phyloP scores from a whole-genome alignment of 2,113 vertebrate species.

The Cavia porcellus region DNA sequence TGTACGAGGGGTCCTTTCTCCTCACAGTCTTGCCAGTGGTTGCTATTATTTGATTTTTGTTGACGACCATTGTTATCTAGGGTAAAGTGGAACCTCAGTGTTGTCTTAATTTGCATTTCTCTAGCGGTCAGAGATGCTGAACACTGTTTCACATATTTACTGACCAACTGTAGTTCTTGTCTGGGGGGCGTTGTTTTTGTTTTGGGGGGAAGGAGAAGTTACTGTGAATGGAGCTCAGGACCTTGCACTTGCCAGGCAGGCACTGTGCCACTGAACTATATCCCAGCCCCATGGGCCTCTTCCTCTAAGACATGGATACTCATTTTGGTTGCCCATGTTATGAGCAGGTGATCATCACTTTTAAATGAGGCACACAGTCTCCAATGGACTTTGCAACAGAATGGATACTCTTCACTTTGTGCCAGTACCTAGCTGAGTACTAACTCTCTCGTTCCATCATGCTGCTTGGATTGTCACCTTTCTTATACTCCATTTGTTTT shows the following conservation, averaged over 20 bases:
- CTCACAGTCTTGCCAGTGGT: not conserved
- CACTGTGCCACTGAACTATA: too few relatives aligned
- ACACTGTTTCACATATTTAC: not conserved
- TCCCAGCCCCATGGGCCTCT: not conserved
- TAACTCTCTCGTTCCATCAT: not conserved
- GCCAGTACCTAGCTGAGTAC: not conserved
- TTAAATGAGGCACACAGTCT: not conserved
- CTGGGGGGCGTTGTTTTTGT: too few relatives aligned
- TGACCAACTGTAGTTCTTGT: not conserved
- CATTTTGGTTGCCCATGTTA: not conserved
- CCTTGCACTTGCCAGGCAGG: too few relatives aligned
- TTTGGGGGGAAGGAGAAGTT: too few relatives aligned
- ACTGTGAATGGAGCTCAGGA: too few relatives aligned
- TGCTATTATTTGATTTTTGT: not conserved
- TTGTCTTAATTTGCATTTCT: not conserved
- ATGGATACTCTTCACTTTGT: not conserved
- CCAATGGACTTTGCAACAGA: not conserved
- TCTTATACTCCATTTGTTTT: not conserved
- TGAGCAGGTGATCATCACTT: not conserved
- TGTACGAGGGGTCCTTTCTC: not conserved
- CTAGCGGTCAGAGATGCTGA: not conserved
- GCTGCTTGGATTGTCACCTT: constrained; percentile 10
- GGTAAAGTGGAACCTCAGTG: not conserved
- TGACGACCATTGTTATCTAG: not conserved
- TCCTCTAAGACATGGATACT: not conserved